phyloP scores from a whole-genome alignment of 2,888 invertebrate genomes.

The Exephanes ischioxanthus region DNA sequence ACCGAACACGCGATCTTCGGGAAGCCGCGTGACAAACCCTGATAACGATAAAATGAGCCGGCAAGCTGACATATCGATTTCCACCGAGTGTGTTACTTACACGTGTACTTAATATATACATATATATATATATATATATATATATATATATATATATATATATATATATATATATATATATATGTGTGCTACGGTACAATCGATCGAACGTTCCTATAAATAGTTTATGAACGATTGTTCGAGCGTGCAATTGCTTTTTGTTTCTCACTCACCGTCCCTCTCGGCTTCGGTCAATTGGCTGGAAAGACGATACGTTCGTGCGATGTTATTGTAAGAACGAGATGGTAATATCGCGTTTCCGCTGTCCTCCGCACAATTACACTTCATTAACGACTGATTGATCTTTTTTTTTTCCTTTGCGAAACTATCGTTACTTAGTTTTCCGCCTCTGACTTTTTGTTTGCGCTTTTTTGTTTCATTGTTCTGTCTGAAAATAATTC shows the following conservation, averaged over 20 bases:
- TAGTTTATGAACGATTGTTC: constrained; percentile 4
- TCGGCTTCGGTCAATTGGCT: neutral
- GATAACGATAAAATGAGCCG: constrained; percentile 48
- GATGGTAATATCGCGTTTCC: constrained; percentile 3
- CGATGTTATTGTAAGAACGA: constrained; percentile 1
- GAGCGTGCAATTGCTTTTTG: neutral
- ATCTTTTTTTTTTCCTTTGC: constrained; percentile 12
- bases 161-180: neutral
- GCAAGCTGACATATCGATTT: constrained; percentile 42
- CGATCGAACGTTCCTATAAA: constrained; percentile 12
- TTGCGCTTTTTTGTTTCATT: neutral
- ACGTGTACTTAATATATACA: neutral
- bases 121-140: neutral
- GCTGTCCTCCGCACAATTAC: neutral
- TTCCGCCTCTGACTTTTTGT: neutral
- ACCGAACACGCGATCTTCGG: constrained; percentile 71
- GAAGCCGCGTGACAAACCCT: constrained; percentile 51
- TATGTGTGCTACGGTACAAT: neutral
- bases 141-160: neutral
- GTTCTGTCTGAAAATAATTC: neutral
- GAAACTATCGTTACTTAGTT: neutral
- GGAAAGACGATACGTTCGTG: neutral
- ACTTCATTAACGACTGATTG: neutral
- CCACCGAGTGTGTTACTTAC: constrained; percentile 1
- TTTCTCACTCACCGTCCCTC: neutral